These are phyloP conservation scores for Peromyscus californicus DNA, from an alignment of 2,113 vertebrate species.

Conservation along the genomic window DNA sequence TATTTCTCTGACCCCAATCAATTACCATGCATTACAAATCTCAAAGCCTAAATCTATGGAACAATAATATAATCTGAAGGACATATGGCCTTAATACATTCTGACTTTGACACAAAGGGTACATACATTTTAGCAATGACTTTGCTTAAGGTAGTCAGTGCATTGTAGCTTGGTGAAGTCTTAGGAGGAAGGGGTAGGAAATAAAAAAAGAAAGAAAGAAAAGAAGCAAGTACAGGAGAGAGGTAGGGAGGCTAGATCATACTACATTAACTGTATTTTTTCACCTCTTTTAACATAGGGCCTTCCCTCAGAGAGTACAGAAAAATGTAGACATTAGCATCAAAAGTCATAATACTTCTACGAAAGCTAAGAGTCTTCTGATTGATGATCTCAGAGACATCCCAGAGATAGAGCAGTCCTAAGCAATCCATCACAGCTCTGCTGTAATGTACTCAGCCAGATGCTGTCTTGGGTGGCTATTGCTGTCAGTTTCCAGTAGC, in stretches of 20 bases:
- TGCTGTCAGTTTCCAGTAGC: background rate
- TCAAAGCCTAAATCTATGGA: background rate
- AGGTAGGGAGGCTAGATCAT: background rate
- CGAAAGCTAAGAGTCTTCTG: background rate
- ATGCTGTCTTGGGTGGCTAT: background rate
- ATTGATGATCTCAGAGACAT: background rate
- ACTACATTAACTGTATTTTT: background rate
- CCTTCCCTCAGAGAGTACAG: background rate
- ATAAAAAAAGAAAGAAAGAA: background rate
- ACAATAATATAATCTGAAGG: background rate
- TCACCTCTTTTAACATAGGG: background rate
- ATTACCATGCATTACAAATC: background rate
- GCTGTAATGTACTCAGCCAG: background rate
- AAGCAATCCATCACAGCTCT: background rate
- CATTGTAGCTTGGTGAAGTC: background rate
- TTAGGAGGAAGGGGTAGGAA: background rate
- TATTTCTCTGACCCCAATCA: background rate
- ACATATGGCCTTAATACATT: background rate
- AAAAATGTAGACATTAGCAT: background rate
- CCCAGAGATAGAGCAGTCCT: background rate
- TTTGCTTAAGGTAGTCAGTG: background rate
- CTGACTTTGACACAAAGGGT: background rate
- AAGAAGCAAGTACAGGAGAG: accelerated
- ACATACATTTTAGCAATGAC: background rate
- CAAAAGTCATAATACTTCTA: background rate